Conservation (phyloP, 2,797 vertebrate genomes). For the Vireo griseus region DNA sequence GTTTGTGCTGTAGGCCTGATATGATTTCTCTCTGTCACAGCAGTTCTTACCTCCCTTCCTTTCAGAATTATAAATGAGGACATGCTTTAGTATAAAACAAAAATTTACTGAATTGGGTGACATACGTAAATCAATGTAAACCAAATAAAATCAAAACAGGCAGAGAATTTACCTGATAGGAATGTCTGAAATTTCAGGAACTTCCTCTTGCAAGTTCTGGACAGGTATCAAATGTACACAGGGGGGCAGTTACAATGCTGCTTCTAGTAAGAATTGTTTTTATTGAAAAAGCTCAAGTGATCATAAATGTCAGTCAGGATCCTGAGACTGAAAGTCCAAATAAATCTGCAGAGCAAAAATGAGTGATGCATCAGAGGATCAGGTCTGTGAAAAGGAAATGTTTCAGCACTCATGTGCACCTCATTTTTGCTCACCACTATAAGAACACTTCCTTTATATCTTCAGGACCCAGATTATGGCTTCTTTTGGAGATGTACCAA, state of each 20-base stretch:
- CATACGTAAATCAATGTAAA: neutral
- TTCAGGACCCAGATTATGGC: neutral
- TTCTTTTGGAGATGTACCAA: neutral
- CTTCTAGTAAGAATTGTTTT: neutral
- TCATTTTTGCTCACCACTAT: neutral
- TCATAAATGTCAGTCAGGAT: neutral
- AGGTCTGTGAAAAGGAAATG: neutral
- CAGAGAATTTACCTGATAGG: neutral
- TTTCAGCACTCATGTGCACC: neutral
- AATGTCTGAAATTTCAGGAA: neutral
- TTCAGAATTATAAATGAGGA: neutral
- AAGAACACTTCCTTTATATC: neutral
- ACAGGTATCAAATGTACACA: fast-evolving
- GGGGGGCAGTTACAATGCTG: neutral
- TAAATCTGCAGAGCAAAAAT: neutral
- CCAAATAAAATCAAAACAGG: neutral
- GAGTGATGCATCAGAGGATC: neutral
- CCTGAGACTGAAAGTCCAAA: neutral
- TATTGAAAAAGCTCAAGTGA: neutral
- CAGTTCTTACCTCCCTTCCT: neutral
- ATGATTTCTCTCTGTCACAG: neutral
- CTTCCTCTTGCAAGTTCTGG: neutral
- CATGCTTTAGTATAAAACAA: neutral
- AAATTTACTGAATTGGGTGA: neutral
- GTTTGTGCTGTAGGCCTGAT: neutral